These are phyloP conservation scores for Drosophila sp. DNA, from an alignment of 1,140 invertebrate genomes.

Conservation along the genomic window DNA sequence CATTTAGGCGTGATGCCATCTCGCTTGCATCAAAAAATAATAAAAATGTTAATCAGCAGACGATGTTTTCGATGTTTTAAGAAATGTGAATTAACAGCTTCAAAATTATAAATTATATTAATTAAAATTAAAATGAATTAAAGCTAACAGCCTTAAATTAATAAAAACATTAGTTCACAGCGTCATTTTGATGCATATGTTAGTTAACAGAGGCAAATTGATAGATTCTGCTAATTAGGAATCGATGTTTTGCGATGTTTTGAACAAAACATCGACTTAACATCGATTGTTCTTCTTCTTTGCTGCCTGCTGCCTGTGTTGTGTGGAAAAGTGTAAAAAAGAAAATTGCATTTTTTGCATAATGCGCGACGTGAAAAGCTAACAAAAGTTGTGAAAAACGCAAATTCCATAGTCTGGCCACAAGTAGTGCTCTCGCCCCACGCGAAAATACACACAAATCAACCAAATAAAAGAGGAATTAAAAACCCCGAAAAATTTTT, in stretches of 20 bases:
- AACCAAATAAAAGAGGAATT: constrained; percentile 72
- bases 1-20: constrained; percentile 71
- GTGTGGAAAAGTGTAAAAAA: constrained; percentile 69
- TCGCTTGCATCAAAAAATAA: constrained; percentile 61
- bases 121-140: no score
- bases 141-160: no score
- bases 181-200: no score
- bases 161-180: no score
- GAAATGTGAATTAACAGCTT: no score
- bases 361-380: constrained; percentile 80
- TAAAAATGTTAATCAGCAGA: no score
- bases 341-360: constrained; percentile 82
- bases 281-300: neutral
- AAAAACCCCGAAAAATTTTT: constrained; percentile 73
- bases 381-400: constrained; percentile 75
- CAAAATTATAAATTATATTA: no score
- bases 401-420: constrained; percentile 72
- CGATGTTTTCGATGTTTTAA: no score
- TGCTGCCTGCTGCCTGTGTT: constrained; percentile 51
- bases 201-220: no score
- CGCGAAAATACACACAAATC: constrained; percentile 70
- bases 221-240: no score
- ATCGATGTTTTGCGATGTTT: no score
- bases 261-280: no score
- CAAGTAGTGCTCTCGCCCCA: constrained; percentile 64